Evolutionary conservation across 1,140 invertebrate genomes (phyloP), one percentile per base, ranked within the genome.

Genomic region (Lepidurus arcticus): DNA sequence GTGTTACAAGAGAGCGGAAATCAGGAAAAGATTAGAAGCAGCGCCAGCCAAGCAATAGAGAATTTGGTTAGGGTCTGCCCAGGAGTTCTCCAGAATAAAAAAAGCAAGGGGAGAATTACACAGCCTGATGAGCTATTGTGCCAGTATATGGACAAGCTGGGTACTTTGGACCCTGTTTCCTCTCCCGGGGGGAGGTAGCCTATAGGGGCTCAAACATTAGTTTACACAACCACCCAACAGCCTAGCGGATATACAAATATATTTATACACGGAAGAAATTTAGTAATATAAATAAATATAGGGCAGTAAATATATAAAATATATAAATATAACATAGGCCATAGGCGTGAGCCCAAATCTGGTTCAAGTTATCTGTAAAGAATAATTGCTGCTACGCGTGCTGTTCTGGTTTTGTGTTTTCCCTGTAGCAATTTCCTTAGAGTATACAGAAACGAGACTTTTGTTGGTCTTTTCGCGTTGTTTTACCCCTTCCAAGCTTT

Each of bases 41-140:
- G 53, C 8, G 21, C 53, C 53, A 7, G 16, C n/a, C 21, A 65
- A n/a, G 6, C 53, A 21, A 7, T 21, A 65, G 21, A n/a, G 53
- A 65, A 65, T 65, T 65, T 13, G 13, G 53, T 65, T 16, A 1
- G 53, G n/a, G 53, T 65, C 53, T 65, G 53, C 13, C 6, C 21
- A 21, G 16, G 21, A 65, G 21, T n/a, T 65, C 16, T 34, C 2
- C 34, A 34, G 34, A 34, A 34, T 65, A 21, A 9, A 10, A 10
- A 65, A 65, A 65, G 21, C 1, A 21, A 9, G 53, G 53, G 16
- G 53, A n/a, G 21, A 65, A 65, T 65, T 65, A 65, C 21, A n/a
- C 21, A n/a, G 1, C 53, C 53, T 65, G 53, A 65, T 16, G 53
- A 65, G 53, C 53, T 65, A 65, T 65, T 65, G 53, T 65, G 53